Conservation (phyloP, 2,888 invertebrate genomes). For the Nomada ruficornis region DNA sequence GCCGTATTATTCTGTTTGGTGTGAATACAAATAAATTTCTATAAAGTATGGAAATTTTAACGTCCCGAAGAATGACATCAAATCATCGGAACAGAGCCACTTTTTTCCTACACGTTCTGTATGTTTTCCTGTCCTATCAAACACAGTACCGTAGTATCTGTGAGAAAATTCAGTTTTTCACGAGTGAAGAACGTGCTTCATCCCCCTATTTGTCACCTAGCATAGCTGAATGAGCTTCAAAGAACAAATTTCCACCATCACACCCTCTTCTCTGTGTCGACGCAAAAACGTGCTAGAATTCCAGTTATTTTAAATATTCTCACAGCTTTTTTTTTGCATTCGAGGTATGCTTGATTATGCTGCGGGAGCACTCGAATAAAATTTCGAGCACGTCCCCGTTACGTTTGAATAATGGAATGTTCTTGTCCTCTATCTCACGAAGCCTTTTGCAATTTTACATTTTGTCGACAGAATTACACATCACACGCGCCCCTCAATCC, state of each 20-base stretch:
- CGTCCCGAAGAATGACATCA: background rate
- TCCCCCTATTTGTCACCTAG: background rate
- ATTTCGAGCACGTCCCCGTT: slow-evolving; percentile 22
- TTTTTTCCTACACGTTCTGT: background rate
- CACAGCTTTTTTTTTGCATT: slow-evolving; percentile 13
- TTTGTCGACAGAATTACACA: background rate
- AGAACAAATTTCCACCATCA: slow-evolving; percentile 17
- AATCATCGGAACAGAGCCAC: background rate
- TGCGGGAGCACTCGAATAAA: slow-evolving; percentile 1
- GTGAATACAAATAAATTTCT: no score
- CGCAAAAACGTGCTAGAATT: slow-evolving; percentile 10
- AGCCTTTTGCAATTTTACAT: background rate
- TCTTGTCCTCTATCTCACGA: background rate
- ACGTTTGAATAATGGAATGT: slow-evolving; percentile 31
- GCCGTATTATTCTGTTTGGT: no score
- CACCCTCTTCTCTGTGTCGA: slow-evolving; percentile 3
- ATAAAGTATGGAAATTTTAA: no score
- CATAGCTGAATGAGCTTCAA: slow-evolving; percentile 17
- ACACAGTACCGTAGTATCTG: background rate
- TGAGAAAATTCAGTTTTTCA: background rate
- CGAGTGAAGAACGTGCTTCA: background rate
- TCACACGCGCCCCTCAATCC: slow-evolving; percentile 20
- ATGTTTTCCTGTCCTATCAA: background rate
- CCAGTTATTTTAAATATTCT: slow-evolving; percentile 38
- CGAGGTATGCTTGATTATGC: slow-evolving; percentile 1